These are phyloP conservation scores for Sandelia bainsii DNA, from an alignment of 2,797 vertebrate species.

Conservation along the genomic window DNA sequence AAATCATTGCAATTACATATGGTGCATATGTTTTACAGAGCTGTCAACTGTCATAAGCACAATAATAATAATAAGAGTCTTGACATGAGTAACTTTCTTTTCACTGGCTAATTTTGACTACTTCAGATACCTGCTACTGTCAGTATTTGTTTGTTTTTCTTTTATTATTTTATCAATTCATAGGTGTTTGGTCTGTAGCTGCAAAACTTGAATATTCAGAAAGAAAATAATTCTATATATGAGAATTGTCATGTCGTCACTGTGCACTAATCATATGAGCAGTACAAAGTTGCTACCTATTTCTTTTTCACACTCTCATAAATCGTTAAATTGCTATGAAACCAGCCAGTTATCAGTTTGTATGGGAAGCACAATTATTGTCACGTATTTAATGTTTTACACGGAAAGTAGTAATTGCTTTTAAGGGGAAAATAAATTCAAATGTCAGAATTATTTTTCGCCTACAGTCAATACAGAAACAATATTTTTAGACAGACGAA, in stretches of 20 bases:
- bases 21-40: too few species aligned
- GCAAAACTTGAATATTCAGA: not conserved
- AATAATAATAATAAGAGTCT: slow-evolving; percentile 14
- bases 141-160: not conserved
- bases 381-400: not conserved
- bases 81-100: slow-evolving; percentile 3
- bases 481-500: too few species aligned
- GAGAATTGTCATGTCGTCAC: not conserved
- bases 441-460: not conserved
- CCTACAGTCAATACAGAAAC: not conserved
- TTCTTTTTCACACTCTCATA: not conserved
- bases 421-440: not conserved
- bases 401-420: not conserved
- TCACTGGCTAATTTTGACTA: not conserved
- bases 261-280: not conserved
- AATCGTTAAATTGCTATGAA: not conserved
- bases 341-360: not conserved
- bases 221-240: not conserved
- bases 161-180: not conserved
- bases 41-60: slow-evolving; percentile 20
- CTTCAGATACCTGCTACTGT: slow-evolving; percentile 1
- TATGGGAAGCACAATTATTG: not conserved
- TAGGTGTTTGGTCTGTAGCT: not conserved
- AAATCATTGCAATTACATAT: too few species aligned
- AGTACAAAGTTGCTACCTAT: not conserved